Evolutionary conservation across 2,797 vertebrate species (phyloP).

Genomic region (Sphenopsis melanotis): DNA sequence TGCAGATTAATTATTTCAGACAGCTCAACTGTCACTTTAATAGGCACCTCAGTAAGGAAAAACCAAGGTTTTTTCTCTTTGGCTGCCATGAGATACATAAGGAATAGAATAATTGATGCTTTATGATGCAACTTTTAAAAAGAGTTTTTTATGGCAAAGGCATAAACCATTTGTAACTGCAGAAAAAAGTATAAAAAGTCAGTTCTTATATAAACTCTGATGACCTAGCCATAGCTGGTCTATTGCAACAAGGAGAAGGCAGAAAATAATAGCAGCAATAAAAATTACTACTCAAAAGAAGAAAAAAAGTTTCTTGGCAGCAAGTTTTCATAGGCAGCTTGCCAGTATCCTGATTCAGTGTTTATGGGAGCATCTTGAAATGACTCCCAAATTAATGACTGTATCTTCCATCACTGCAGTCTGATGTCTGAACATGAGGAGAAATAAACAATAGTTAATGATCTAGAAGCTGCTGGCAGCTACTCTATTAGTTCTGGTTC

Average conservation of each 20-base stretch:
- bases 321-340: conserved; percentile 79
- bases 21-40: conserved; percentile 6
- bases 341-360: conserved; percentile 80
- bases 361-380: conserved; percentile 86
- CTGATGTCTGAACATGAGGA: conserved; percentile 65
- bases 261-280: conserved; percentile 70
- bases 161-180: not conserved
- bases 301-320: conserved; percentile 46
- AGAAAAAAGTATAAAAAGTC: not conserved
- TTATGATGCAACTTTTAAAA: not conserved
- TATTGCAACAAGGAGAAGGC: conserved; percentile 65
- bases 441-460: conserved; percentile 72
- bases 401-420: conserved; percentile 58
- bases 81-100: not conserved
- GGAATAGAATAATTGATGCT: not conserved
- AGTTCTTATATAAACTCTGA: not conserved
- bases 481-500: conserved; percentile 55
- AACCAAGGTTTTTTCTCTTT: not conserved
- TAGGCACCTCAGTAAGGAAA: not conserved
- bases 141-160: not conserved
- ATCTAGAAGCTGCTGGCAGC: conserved; percentile 67
- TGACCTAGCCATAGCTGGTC: not conserved
- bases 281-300: conserved; percentile 40
- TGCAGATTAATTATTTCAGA: not conserved
- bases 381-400: conserved; percentile 70